Percentiles rank a stretch among this genome's conserved stretches.
Evolutionary conservation across 2,797 vertebrate genomes (phyloP).

Genomic region (Strix occidentalis): DNA sequence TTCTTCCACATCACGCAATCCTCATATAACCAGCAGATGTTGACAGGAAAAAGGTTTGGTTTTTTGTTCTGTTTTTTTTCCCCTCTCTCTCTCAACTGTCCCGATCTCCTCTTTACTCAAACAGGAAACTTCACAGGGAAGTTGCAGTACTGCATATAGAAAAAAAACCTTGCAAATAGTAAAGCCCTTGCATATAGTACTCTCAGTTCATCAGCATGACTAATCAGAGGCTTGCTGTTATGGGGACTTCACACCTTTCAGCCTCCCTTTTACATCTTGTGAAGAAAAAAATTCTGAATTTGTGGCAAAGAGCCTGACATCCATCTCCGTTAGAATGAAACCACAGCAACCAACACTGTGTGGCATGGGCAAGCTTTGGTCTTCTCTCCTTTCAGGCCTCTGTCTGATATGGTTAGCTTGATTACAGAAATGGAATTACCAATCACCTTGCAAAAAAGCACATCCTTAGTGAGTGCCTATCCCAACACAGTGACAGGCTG

Average conservation of each 20-base stretch:
- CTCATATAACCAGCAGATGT: background rate
- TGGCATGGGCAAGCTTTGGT: fast-evolving
- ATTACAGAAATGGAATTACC: background rate
- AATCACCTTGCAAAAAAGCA: background rate
- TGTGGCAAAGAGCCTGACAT: background rate
- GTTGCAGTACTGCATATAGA: background rate
- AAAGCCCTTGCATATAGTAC: background rate
- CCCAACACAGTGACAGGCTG: background rate
- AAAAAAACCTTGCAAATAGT: background rate
- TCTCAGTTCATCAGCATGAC: background rate
- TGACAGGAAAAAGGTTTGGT: conserved; percentile 18
- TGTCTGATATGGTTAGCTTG: background rate
- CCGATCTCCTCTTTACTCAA: conserved; percentile 15
- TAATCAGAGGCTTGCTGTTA: background rate
- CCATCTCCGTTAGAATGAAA: fast-evolving
- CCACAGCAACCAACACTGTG: background rate
- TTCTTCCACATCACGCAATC: background rate
- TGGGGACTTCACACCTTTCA: background rate
- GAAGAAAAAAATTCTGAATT: background rate
- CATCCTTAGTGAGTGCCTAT: background rate
- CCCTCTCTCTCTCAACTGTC: background rate
- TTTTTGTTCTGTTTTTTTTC: fast-evolving
- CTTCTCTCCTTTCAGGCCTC: background rate
- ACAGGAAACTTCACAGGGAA: conserved; percentile 31
- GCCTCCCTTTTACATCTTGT: background rate